Conservation (phyloP, 2,888 invertebrate species). For the Apamea sordens region DNA sequence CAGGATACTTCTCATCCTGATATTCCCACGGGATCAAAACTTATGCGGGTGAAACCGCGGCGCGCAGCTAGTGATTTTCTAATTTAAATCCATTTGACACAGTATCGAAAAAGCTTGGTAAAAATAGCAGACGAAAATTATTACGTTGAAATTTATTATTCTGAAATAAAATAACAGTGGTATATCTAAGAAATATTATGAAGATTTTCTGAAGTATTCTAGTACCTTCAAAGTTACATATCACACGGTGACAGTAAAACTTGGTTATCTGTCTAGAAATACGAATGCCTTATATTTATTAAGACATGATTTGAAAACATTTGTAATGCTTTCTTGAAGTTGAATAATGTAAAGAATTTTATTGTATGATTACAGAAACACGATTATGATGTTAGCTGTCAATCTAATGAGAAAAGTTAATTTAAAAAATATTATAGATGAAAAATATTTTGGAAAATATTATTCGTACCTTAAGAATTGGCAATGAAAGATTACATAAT, state of each 20-base stretch:
- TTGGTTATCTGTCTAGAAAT: slow-evolving; percentile 28
- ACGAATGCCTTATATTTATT: slow-evolving; percentile 27
- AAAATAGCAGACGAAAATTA: not conserved
- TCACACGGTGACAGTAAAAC: slow-evolving; percentile 35
- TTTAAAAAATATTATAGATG: not conserved
- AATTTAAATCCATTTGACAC: not conserved
- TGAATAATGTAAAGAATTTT: not conserved
- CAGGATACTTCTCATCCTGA: too few relatives aligned
- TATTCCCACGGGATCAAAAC: too few relatives aligned
- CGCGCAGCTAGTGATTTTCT: not conserved
- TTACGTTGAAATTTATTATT: not conserved
- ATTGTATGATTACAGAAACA: not conserved
- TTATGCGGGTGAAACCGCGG: too few relatives aligned
- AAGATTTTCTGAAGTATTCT: slow-evolving; percentile 3
- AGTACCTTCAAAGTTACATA: slow-evolving; percentile 30
- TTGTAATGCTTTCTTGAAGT: not conserved
- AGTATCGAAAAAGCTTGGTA: not conserved
- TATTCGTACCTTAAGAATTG: not conserved
- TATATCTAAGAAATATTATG: not conserved
- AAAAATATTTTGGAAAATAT: not conserved
- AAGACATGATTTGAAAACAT: slow-evolving; percentile 4
- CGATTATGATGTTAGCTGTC: not conserved
- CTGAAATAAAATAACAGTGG: not conserved
- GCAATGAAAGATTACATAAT: not conserved
- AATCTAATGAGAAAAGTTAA: not conserved